Percentiles rank a stretch among this genome's conserved stretches.
Conservation (phyloP, 1,140 invertebrate genomes). For the Acyrthosiphon pisum region DNA sequence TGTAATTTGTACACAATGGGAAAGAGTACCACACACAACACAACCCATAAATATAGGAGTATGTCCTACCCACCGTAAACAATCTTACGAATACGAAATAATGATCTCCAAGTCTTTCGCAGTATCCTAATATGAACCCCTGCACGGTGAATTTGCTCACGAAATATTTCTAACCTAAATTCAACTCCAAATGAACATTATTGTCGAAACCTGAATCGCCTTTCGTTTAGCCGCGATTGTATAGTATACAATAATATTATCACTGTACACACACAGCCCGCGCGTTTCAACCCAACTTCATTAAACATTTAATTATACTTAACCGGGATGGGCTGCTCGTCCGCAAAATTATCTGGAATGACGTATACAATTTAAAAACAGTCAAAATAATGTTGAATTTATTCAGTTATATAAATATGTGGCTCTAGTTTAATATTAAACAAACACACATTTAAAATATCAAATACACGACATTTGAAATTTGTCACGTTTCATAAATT, state of each 20-base stretch:
- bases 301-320: background rate
- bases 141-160: background rate
- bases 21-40: background rate
- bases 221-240: background rate
- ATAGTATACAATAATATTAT: background rate
- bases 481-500: background rate
- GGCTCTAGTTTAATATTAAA: background rate
- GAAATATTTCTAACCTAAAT: background rate
- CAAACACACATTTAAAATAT: background rate
- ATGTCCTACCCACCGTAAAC: background rate
- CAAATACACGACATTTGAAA: background rate
- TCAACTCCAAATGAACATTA: background rate
- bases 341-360: background rate
- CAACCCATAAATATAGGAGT: background rate
- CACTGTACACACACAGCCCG: background rate
- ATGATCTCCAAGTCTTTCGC: background rate
- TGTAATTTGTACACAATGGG: background rate
- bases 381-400: background rate
- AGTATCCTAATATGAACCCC: background rate
- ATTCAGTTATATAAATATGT: background rate
- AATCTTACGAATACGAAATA: background rate
- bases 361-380: background rate
- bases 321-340: background rate
- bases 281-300: background rate
- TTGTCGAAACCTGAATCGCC: background rate